These are phyloP conservation scores for Latheticus oryzae DNA, from an alignment of 2,888 invertebrate species.

Conservation along the genomic window DNA sequence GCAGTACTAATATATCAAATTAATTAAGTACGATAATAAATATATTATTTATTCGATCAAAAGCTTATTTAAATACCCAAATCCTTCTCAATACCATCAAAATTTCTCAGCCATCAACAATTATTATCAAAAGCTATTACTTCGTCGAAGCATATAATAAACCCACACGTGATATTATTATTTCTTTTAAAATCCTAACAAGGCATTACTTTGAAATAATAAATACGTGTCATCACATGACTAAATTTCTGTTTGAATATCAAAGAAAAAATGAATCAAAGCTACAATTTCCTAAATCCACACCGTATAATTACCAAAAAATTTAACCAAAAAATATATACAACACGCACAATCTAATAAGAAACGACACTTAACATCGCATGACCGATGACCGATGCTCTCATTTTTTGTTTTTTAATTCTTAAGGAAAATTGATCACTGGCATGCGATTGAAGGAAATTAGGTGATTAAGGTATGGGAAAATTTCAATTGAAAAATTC, in stretches of 20 bases:
- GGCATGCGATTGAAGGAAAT: conserved; percentile 25
- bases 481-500: too few species aligned
- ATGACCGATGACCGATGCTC: conserved; percentile 25
- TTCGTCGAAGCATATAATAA: too few species aligned
- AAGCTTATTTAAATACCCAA: conserved; percentile 19
- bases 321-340: conserved; percentile 14
- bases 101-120: background rate
- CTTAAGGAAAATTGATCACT: conserved; percentile 23
- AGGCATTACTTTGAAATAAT: conserved; percentile 33
- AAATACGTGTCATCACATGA: conserved; percentile 34
- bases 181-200: conserved; percentile 6
- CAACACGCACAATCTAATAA: conserved; percentile 32
- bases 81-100: background rate
- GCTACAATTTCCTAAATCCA: conserved; percentile 19
- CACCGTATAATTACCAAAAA: conserved; percentile 26
- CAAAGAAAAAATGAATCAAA: too few species aligned
- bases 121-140: too few species aligned
- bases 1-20: conserved; percentile 59
- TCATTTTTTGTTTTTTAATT: conserved; percentile 21
- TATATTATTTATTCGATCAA: conserved; percentile 64
- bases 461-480: conserved; percentile 20
- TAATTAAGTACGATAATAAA: conserved; percentile 59
- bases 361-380: conserved; percentile 34
- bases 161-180: background rate
- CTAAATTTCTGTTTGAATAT: conserved; percentile 5